Base-by-base conservation (phyloP, 1,140 invertebrate species). In the Drosophila santomea region DNA sequence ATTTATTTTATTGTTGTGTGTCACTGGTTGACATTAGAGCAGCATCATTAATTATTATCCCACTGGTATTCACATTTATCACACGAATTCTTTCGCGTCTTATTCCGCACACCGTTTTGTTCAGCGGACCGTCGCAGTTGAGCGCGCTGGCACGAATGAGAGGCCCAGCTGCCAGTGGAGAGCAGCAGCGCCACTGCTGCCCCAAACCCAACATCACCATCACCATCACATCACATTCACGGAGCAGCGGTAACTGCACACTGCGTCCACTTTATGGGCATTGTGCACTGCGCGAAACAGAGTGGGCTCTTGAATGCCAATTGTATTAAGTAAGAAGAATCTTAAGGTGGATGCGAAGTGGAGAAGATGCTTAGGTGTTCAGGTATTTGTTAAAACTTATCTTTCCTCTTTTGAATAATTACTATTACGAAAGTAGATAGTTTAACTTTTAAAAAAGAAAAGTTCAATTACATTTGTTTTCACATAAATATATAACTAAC, bases 241-340 rank as follows among this genome's bases (percentile, higher is more conserved):
- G 56, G 47, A 44, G 72, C 55, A 57, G 55, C 43, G 74, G 57
- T 41, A 59, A 64, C 28, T 72, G 57, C 55, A 72, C 51, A 28
- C 41, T 68, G 52, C 71, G 83, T 89, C 83, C 83, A 86, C 71
- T 83, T 83, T 89, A 83, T 86, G 83, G 83, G 67, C 79, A 73
- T 83, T 64, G 74, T 75, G 66, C 43, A 44, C 50, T 52, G 28
- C 2, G n/a, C n/a, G 11, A 36, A 52, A 1, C 4, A 0, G n/a
- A n/a, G 15, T 11, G 32, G 32, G 7, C 28, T 6, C 25, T 28
- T 6, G 28, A 7, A 28, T 8, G 8, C 28, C 8, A 32, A 2
- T 32, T 7, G 1, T 32, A 32, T 32, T 32, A 8, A 2, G 28
- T 2, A 32, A 32, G 8, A 3, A 32, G 7, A 32, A 2, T 32